Conservation (phyloP, 1,140 invertebrate species). For the Lepidurus couesii region DNA sequence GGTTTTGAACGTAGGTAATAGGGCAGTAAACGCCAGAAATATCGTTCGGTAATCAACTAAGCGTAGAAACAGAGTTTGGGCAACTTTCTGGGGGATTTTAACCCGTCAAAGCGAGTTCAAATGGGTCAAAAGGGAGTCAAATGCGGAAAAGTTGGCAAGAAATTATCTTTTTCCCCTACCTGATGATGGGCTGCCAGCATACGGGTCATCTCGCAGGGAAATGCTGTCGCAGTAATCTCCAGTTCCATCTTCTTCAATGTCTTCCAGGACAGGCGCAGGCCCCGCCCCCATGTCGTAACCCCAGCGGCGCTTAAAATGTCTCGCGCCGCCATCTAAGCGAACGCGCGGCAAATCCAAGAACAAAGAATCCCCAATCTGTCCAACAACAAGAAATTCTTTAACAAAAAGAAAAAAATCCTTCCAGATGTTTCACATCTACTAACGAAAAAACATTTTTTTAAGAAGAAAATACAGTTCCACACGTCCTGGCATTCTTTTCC, state of each 20-base stretch:
- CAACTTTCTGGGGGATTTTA: neutral
- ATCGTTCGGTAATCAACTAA: too few species aligned
- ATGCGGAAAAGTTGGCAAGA: neutral
- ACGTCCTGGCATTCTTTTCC: too few species aligned
- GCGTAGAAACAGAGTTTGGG: neutral
- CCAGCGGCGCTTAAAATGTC: slow-evolving; percentile 56
- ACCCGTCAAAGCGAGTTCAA: too few species aligned
- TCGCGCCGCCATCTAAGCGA: slow-evolving; percentile 59
- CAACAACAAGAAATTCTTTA: neutral
- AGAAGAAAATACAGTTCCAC: too few species aligned
- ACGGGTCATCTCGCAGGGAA: slow-evolving; percentile 31
- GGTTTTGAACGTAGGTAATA: too few species aligned
- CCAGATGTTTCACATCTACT: neutral
- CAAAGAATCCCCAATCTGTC: slow-evolving; percentile 54
- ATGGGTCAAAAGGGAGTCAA: neutral
- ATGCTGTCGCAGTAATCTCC: slow-evolving; percentile 31
- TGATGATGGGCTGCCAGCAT: slow-evolving; percentile 4
- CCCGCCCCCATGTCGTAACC: slow-evolving; percentile 55
- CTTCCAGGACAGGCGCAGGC: slow-evolving; percentile 58
- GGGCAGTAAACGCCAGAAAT: too few species aligned
- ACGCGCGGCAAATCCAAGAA: slow-evolving; percentile 61
- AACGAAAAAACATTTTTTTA: too few species aligned
- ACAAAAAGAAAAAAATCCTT: neutral
- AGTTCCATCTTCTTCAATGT: slow-evolving; percentile 34
- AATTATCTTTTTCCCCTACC: neutral